Evolutionary conservation across 2,113 vertebrate genomes (phyloP), one percentile per base, ranked within the genome.

Genomic region (Microtus pennsylvanicus): DNA sequence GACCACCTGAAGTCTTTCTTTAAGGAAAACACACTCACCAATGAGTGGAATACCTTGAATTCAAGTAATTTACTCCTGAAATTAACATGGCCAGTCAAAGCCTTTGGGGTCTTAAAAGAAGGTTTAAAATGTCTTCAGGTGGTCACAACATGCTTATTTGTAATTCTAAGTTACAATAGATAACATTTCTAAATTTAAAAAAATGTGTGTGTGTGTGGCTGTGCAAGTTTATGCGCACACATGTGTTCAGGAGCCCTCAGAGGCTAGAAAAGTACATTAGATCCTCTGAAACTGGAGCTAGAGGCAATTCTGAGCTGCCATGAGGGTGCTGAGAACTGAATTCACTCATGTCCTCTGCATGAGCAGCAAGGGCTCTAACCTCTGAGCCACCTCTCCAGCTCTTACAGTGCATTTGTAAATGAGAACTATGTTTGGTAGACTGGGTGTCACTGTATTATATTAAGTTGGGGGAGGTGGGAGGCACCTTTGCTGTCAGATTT

Each of bases 91-190:
- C 91, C 89, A 70, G 87, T 87, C 42, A 10, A 89, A 81, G 55
- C 4, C 2, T 78, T 91, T 76, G 55, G 74, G 22, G 0, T 38
- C 45, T 80, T 67, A 38, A 45, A 21, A 61, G 50, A 67, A 67
- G 7, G 7, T 76, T 95, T 93, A 90, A 65, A 77, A 72, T 65
- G 81, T 82, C 61, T 94, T 95, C 69, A 83, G 75, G 76, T 88
- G 47, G 45, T 45, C 45, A 45, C 45, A 45, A 45, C 45, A 45
- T 7, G 42, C 85, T 96, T 89, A 52, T 33, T 87, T 52, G 50
- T 52, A 50, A 50, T 50, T 50, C 61, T 85, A 63, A 76, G 42
- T 93, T 87, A 91, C 0, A 67, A 65, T 67, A 87, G 83, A 72
- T 85, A 74, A 38, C 12, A 65, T 85, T 85, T 28, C 22, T 83